Conservation (phyloP, 2,888 invertebrate species). For the Antheraea yamamai region DNA sequence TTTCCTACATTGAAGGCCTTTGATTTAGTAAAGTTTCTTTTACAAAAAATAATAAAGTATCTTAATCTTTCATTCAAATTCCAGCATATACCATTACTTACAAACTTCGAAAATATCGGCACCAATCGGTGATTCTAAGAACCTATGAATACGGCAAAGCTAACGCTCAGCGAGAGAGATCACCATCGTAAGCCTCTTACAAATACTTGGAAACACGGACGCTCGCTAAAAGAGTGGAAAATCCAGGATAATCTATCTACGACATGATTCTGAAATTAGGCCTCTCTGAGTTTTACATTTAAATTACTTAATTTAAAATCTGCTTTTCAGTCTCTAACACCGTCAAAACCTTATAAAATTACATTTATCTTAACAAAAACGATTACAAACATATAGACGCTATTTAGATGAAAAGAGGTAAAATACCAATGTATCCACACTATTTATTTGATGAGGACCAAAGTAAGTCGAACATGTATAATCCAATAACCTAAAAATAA, state of each 20-base stretch:
- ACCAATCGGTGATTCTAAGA: background rate
- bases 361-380: background rate
- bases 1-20: background rate
- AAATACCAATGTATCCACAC: background rate
- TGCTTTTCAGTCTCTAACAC: slow-evolving; percentile 20
- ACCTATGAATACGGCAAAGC: slow-evolving; percentile 19
- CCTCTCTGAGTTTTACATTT: slow-evolving; percentile 54
- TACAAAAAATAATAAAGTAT: background rate
- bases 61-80: background rate
- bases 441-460: too few relatives aligned
- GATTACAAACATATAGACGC: background rate
- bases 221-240: slow-evolving; percentile 59
- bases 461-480: too few relatives aligned
- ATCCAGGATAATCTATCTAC: slow-evolving; percentile 69
- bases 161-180: slow-evolving; percentile 31
- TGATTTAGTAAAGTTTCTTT: background rate
- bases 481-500: too few relatives aligned
- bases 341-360: slow-evolving; percentile 13
- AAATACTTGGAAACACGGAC: slow-evolving; percentile 46
- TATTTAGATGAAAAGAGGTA: background rate
- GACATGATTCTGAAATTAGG: slow-evolving; percentile 72
- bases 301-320: slow-evolving; percentile 48
- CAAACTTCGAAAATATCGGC: background rate
- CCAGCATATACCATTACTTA: background rate
- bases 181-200: slow-evolving; percentile 61